Evolutionary conservation across 2,888 invertebrate genomes (phyloP).

Genomic region (Pinctada fucata): DNA sequence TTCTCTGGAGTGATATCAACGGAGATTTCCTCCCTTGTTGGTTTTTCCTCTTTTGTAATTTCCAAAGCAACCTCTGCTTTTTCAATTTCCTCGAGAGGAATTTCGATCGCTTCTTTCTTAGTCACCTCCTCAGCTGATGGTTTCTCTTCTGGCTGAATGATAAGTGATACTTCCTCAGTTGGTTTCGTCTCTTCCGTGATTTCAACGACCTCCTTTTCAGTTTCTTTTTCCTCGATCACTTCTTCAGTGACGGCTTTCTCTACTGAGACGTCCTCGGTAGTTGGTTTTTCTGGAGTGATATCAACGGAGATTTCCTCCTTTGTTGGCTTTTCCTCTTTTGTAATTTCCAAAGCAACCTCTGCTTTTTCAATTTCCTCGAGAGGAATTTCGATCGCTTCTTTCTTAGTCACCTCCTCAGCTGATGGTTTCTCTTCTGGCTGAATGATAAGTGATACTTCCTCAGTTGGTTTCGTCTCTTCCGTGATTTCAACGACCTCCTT

Average conservation of each 20-base stretch:
- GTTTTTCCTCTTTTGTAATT: conserved; percentile 5
- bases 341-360: conserved; percentile 31
- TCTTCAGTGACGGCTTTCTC: background rate
- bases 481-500: conserved; percentile 12
- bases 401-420: conserved; percentile 11
- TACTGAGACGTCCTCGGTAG: conserved; percentile 17
- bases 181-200: conserved; percentile 28
- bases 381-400: no score
- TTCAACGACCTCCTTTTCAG: conserved; percentile 32
- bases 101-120: conserved; percentile 4
- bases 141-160: conserved; percentile 22
- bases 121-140: conserved; percentile 16
- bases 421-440: background rate
- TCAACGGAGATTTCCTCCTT: conserved; percentile 39
- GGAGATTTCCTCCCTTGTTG: conserved; percentile 22
- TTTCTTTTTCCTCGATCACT: conserved; percentile 15
- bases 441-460: conserved; percentile 9
- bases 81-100: background rate
- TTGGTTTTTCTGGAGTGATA: conserved; percentile 2
- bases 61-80: conserved; percentile 29
- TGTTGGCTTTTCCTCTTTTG: conserved; percentile 40
- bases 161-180: conserved; percentile 36
- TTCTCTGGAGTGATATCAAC: conserved; percentile 15
- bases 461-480: conserved; percentile 11
- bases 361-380: no score